Base-by-base conservation (phyloP, 2,888 invertebrate genomes). In the Entomobrya multifasciata region DNA sequence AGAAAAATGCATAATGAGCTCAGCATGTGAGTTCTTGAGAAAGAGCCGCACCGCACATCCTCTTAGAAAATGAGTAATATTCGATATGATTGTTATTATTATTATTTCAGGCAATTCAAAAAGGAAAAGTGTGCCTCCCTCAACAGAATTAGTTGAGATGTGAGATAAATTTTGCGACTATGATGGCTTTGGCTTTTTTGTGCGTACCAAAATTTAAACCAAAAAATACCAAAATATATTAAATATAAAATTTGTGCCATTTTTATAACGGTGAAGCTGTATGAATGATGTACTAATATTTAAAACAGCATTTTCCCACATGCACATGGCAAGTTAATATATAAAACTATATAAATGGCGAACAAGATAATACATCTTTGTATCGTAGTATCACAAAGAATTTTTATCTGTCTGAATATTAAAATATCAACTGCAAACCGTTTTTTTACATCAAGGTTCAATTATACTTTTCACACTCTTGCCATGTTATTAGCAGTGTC, bases 381-480 rank as follows among this genome's bases (percentile, higher is more conserved):
- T 60, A 27, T 10, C 22, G 8, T 11, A 27, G 60, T 60, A 4
- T 65, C 41, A 65, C 15, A 41, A 65, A 41, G n/a, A 20, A 41
- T 17, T 65, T 65, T n/a, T 27, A 36, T 4, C 1, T 22, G 8
- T 62, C 30, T 25, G 8, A 27, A 13, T 62, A 62, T 62, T 62
- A 67, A 41, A 41, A 17, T 67, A 67, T 41, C 30, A 67, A 44
- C 67, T n/a, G 27, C 27, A n/a, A n/a, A 27, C 20, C 13, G 25
- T 72, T 47, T 72, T 67, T 70, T 55, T 44, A 30, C 44, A 67
- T 55, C 77, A 77, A 22, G 49, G 77, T 27, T 77, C 77, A 84
- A 84, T 84, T 84, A 84, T 84, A 77, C 36, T 84, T 84, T 84
- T 84, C 84, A 84, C 84, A 84, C 84, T 84, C 67, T 77, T 77